Percentiles rank a stretch among this genome's conserved stretches.
These are phyloP conservation scores for Alouatta palliata DNA, from an alignment of 2,113 vertebrate species.

Conservation along the genomic window DNA sequence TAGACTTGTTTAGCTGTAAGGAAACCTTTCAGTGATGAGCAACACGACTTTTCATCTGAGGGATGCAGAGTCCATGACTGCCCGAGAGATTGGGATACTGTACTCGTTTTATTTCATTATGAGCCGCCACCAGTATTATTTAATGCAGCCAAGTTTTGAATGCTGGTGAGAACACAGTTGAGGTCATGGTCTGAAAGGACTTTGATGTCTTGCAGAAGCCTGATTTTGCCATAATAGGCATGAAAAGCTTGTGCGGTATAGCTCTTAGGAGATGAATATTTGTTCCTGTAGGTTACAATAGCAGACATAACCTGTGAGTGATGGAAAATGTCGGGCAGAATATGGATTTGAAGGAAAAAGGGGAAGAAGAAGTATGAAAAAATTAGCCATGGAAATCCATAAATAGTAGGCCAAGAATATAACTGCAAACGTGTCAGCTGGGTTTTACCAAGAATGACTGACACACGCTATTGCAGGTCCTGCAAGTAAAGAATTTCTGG, in stretches of 20 bases:
- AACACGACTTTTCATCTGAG: background rate
- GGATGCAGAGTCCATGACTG: background rate
- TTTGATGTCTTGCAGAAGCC: slow-evolving; percentile 72
- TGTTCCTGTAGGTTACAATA: slow-evolving; percentile 62
- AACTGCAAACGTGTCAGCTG: background rate
- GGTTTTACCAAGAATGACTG: background rate
- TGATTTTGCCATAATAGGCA: slow-evolving; percentile 69
- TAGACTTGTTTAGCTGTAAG: slow-evolving; percentile 5
- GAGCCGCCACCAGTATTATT: slow-evolving; percentile 44
- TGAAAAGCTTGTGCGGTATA: slow-evolving; percentile 62
- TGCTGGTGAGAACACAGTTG: slow-evolving; percentile 55
- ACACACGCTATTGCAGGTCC: background rate
- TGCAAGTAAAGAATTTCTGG: slow-evolving; percentile 1
- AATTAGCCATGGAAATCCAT: slow-evolving; percentile 68
- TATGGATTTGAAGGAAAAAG: slow-evolving; percentile 58
- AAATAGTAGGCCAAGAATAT: slow-evolving; percentile 37
- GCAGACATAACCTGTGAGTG: slow-evolving; percentile 55
- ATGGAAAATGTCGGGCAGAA: slow-evolving; percentile 54
- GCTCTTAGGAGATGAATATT: slow-evolving; percentile 71
- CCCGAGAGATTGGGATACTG: background rate
- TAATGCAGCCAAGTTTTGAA: slow-evolving; percentile 38
- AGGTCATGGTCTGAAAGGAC: slow-evolving; percentile 73
- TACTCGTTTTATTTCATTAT: slow-evolving; percentile 34
- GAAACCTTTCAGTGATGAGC: background rate
- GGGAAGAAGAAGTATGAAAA: slow-evolving; percentile 37